Conservation (phyloP, 1,140 invertebrate genomes). For the Conus betulinus region DNA sequence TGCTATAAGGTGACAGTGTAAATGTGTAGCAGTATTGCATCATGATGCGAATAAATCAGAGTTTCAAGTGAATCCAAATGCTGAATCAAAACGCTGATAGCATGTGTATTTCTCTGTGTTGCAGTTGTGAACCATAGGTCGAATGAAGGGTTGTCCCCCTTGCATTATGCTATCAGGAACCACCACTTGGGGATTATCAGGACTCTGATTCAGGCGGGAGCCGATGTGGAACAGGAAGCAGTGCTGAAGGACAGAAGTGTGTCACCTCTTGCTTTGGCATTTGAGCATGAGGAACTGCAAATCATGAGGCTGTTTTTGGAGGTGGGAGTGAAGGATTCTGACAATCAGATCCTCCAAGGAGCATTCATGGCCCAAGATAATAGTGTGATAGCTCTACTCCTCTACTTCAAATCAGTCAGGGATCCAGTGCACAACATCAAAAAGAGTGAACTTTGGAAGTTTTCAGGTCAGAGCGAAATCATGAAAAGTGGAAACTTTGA, state of each 20-base stretch:
- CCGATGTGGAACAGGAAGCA: conserved; percentile 76
- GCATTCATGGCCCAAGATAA: conserved; percentile 84
- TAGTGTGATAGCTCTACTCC: conserved; percentile 82
- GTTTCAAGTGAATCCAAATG: too few relatives aligned
- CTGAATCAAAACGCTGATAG: too few relatives aligned
- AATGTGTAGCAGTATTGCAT: too few relatives aligned
- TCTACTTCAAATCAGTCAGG: conserved; percentile 63
- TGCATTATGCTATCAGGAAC: conserved; percentile 80
- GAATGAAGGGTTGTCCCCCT: conserved; percentile 49
- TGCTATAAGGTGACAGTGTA: too few relatives aligned
- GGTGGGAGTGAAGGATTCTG: conserved; percentile 91
- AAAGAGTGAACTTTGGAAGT: conserved; percentile 50
- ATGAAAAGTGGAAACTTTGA: conserved; percentile 40
- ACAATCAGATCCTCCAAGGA: conserved; percentile 87
- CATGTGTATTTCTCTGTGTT: background rate
- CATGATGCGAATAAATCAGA: too few relatives aligned
- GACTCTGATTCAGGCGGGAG: conserved; percentile 83
- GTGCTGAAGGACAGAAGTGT: conserved; percentile 60
- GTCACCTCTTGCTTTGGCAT: conserved; percentile 84
- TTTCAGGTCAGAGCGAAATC: conserved; percentile 31
- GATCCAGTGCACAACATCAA: conserved; percentile 60
- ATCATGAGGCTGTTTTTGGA: conserved; percentile 86
- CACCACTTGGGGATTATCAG: conserved; percentile 85
- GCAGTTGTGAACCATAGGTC: conserved; percentile 49
- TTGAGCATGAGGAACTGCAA: conserved; percentile 80